A percentile compares a stretch with the other conserved stretches of the same genome.
Evolutionary conservation across 2,113 vertebrate genomes (phyloP).

Genomic region (Arothron firmamentum): DNA sequence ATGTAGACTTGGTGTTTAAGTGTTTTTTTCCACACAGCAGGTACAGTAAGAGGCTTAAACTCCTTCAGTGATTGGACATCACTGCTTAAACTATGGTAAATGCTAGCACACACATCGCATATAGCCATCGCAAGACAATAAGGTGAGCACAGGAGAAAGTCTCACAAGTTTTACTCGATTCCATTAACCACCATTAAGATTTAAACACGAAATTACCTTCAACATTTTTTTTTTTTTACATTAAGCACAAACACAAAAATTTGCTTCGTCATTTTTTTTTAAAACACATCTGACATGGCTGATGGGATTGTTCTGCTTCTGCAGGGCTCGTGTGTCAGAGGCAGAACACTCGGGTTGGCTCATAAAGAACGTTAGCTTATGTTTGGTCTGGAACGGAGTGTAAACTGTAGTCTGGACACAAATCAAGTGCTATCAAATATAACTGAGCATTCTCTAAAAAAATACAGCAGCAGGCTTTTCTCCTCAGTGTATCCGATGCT

Average conservation of each 20-base stretch:
- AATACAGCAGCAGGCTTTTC: conserved; percentile 64
- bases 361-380: conserved; percentile 58
- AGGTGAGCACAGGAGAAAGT: conserved; percentile 66
- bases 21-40: conserved; percentile 49
- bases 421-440: conserved; percentile 35
- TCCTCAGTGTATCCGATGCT: conserved; percentile 38
- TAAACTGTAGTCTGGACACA: conserved; percentile 45
- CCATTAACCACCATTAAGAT: conserved; percentile 52
- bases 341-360: conserved; percentile 53
- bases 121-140: conserved; percentile 67
- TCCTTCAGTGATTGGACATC: conserved; percentile 50
- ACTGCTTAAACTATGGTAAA: conserved; percentile 68
- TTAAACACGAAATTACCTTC: conserved; percentile 59
- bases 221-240: conserved; percentile 65
- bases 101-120: conserved; percentile 58
- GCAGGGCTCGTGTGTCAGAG: conserved; percentile 49
- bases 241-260: conserved; percentile 69
- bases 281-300: conserved; percentile 63
- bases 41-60: conserved; percentile 57
- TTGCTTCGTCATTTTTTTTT: conserved; percentile 38
- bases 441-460: conserved; percentile 64
- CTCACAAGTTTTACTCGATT: conserved; percentile 61
- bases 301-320: conserved; percentile 47
- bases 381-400: conserved; percentile 55
- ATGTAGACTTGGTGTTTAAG: conserved; percentile 61